Conservation (phyloP, 2,113 vertebrate genomes). For the Catharus minimus region DNA sequence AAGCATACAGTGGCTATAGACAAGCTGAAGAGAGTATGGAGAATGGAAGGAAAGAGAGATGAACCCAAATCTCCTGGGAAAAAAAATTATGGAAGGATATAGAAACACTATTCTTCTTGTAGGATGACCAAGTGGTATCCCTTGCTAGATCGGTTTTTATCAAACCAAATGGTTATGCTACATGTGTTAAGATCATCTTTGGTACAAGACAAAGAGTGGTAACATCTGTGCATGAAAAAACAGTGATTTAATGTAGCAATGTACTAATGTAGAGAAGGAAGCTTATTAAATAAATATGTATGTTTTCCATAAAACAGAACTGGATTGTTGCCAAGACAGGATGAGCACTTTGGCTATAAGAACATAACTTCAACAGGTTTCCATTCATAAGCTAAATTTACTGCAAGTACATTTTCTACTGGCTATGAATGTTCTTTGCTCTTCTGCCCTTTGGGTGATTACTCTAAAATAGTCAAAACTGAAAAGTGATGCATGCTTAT, state of each 20-base stretch:
- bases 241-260: background rate
- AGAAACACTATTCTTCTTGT: background rate
- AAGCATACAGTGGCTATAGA: background rate
- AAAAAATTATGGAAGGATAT: background rate
- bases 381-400: background rate
- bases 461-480: background rate
- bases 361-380: background rate
- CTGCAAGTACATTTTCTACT: background rate
- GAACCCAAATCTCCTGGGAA: background rate
- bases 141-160: background rate
- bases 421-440: background rate
- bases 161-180: background rate
- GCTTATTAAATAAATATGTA: background rate
- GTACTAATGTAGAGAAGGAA: background rate
- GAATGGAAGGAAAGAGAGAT: background rate
- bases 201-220: background rate
- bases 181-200: background rate
- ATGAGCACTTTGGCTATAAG: background rate
- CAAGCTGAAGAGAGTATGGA: background rate
- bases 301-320: background rate
- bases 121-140: background rate
- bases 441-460: background rate
- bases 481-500: background rate
- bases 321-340: background rate
- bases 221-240: background rate